Evolutionary conservation across 2,888 invertebrate genomes (phyloP).

Genomic region (Lasioglossum pauxillum): DNA sequence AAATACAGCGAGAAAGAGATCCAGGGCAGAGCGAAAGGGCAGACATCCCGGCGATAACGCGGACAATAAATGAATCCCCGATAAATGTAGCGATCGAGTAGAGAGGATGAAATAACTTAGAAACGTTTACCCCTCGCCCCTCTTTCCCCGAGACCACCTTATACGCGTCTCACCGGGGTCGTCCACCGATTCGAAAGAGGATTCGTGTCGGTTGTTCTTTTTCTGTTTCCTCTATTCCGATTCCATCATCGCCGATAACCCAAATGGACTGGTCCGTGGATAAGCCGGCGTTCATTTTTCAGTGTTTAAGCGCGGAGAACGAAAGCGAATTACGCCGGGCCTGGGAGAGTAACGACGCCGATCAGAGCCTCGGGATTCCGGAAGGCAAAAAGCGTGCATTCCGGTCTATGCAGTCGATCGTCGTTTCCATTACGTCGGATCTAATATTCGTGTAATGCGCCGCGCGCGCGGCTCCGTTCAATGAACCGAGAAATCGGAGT

Average conservation of each 20-base stretch:
- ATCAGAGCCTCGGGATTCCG: background rate
- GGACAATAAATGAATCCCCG: constrained; percentile 28
- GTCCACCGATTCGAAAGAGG: background rate
- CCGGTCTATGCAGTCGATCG: background rate
- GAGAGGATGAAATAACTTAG: constrained; percentile 16
- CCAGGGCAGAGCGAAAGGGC: background rate
- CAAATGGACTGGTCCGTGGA: constrained; percentile 7
- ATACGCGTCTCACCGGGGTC: background rate
- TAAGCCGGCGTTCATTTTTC: constrained; percentile 37
- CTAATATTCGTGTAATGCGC: constrained; percentile 19
- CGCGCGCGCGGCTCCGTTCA: background rate
- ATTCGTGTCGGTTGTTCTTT: background rate
- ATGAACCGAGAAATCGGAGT: constrained; percentile 18
- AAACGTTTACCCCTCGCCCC: background rate
- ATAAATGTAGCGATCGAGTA: constrained; percentile 8
- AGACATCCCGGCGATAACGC: background rate
- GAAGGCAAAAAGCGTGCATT: background rate
- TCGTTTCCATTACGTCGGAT: constrained; percentile 29
- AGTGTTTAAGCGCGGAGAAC: constrained; percentile 16
- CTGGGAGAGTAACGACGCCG: background rate
- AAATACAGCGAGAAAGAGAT: background rate
- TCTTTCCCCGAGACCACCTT: background rate
- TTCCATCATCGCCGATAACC: background rate
- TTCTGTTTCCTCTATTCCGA: background rate
- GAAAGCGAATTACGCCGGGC: background rate